Evolutionary conservation across 2,113 vertebrate genomes (phyloP).

Genomic region (Pedetes capensis): DNA sequence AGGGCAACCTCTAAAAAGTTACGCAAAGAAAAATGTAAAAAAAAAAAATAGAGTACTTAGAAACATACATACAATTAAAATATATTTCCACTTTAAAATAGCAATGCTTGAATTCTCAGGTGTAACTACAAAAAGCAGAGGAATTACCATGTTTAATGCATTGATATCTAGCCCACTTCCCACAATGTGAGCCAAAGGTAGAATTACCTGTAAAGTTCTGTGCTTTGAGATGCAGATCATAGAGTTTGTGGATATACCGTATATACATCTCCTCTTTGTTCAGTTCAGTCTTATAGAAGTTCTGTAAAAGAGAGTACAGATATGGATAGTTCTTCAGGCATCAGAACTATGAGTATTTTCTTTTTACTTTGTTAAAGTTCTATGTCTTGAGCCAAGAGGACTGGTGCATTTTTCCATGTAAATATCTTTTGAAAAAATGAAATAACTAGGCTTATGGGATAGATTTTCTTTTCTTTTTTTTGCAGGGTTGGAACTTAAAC

Average conservation of each 20-base stretch:
- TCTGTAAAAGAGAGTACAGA: constrained; percentile 84
- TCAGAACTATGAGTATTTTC: background rate
- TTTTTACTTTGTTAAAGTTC: background rate
- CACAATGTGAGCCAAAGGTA: background rate
- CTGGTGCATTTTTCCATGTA: background rate
- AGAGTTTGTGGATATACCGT: constrained; percentile 98
- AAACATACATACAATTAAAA: background rate
- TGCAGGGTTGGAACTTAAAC: too few relatives aligned
- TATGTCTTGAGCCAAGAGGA: background rate
- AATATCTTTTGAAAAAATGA: background rate
- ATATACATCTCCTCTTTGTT: constrained; percentile 99
- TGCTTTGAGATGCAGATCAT: constrained; percentile 97
- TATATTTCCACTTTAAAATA: background rate
- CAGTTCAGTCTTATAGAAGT: constrained; percentile 98
- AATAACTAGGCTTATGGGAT: background rate
- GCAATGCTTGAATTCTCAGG: background rate
- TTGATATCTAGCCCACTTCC: background rate
- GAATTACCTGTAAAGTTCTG: constrained; percentile 98
- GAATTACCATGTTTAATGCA: background rate
- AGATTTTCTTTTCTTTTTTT: too few relatives aligned
- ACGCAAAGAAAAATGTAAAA: background rate
- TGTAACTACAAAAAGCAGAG: background rate
- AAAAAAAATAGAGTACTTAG: background rate
- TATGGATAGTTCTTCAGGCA: background rate
- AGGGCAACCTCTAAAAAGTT: background rate